Evolutionary conservation across 2,797 vertebrate genomes (phyloP).

Genomic region (Crenuchus spilurus): DNA sequence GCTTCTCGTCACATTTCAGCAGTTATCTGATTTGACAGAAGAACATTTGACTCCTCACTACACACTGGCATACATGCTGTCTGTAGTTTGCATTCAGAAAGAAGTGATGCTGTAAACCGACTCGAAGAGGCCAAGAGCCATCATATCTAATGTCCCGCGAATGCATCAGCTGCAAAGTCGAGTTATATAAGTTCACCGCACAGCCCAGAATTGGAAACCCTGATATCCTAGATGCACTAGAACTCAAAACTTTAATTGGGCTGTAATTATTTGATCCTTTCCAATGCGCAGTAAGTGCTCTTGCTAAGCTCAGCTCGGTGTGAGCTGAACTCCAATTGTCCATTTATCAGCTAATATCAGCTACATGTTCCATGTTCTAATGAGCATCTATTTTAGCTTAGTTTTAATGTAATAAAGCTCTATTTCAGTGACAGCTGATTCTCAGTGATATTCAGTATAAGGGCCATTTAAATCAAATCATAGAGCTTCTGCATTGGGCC

Average conservation of each 20-base stretch:
- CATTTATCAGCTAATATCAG: slow-evolving; percentile 6
- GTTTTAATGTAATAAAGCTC: neutral
- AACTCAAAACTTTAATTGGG: slow-evolving; percentile 28
- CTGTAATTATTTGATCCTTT: slow-evolving; percentile 27
- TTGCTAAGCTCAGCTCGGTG: neutral
- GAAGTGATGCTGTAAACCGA: slow-evolving; percentile 35
- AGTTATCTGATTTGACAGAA: neutral
- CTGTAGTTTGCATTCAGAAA: slow-evolving; percentile 11
- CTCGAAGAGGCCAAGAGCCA: slow-evolving; percentile 14
- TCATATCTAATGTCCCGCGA: slow-evolving; percentile 6
- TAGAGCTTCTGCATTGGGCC: neutral
- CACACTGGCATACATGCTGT: neutral
- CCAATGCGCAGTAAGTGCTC: slow-evolving; percentile 12
- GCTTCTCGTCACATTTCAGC: neutral
- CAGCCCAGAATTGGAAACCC: neutral
- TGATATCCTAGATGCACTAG: slow-evolving; percentile 4
- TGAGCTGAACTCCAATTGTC: neutral
- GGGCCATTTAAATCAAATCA: neutral
- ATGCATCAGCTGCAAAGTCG: neutral
- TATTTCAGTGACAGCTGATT: neutral
- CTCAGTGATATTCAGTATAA: neutral
- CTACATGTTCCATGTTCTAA: neutral
- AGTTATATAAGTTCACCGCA: slow-evolving; percentile 1
- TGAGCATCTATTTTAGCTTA: neutral
- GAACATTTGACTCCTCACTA: slow-evolving; percentile 8